Percentiles rank a stretch among this genome's conserved stretches.
Evolutionary conservation across 2,113 vertebrate genomes (phyloP).

Genomic region (Rhynchomys soricoides): DNA sequence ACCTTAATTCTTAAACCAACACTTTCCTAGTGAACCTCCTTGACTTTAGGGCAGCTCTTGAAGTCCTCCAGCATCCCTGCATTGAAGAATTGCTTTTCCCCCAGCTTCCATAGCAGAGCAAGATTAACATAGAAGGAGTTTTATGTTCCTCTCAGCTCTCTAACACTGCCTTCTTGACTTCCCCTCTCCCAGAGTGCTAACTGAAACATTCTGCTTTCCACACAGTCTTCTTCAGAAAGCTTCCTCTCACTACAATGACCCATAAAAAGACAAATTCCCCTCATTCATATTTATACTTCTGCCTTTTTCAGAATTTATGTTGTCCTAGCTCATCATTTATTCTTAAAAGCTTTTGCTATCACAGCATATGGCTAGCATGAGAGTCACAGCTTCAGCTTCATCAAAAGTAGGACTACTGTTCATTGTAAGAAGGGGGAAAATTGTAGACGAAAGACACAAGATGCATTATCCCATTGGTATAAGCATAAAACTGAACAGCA

Average conservation of each 20-base stretch:
- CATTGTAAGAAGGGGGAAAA: not conserved
- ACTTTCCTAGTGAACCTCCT: not conserved
- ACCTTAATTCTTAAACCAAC: not conserved
- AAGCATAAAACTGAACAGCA: not conserved
- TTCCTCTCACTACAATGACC: not conserved
- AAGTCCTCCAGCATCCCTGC: not conserved
- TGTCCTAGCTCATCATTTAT: not conserved
- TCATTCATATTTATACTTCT: not conserved
- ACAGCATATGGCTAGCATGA: not conserved
- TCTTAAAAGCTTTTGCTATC: not conserved
- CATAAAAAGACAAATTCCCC: not conserved
- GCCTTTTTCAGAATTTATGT: not conserved
- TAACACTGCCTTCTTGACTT: not conserved
- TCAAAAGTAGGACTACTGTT: not conserved
- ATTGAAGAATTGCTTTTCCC: not conserved
- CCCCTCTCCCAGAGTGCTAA: not conserved
- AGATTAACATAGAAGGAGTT: not conserved
- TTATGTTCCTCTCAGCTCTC: not conserved
- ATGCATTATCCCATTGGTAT: too few species aligned
- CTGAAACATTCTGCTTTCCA: not conserved
- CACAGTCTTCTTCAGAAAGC: not conserved
- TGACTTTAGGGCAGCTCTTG: not conserved
- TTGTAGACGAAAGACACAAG: not conserved
- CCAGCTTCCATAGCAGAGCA: not conserved
- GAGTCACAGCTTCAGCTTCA: not conserved